Evolutionary conservation across 2,797 vertebrate genomes (phyloP), one percentile per base, ranked within the genome.

Genomic region (Garrulus glandarius): DNA sequence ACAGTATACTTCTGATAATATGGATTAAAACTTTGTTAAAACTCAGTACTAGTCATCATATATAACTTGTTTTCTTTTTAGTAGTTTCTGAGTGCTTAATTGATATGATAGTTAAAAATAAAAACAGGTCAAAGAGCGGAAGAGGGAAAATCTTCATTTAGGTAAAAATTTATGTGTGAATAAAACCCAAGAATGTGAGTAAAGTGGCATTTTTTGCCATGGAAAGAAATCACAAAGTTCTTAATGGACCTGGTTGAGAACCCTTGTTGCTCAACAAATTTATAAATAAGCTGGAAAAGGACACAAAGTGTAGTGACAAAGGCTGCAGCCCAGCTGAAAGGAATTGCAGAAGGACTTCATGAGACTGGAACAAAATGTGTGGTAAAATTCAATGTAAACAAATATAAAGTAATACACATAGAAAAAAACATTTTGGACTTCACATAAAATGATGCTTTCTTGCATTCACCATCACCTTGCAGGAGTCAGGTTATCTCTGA

Each of bases 191-290:
- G 22, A 68, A 52, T 27, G 5, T 49, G 3, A 57, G 11, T 53
- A 76, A 77, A 77, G 21, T 74, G 3, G 7, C 37, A 10, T 21
- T 64, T 79, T 47, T 86, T 83, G 1, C 27, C 26, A 27, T 13
- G 13, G 30, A 74, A 84, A 69, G 23, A 83, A 61, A 53, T 50
- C 9, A 63, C 8, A 15, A 36, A 34, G 5, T 46, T 80, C 18
- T 41, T 65, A 37, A 80, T 27, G 27, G 19, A 43, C 5, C 9
- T 69, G 11, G 3, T 9, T 41, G 69, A 60, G 3, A 72, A 49
- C 1, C 0, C 2, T 37, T 4, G 1, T 34, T 76, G 23, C 65
- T 57, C 69, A 91, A 46, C 1, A 39, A n/a, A 27, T 24, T 43
- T 56, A 80, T 57, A 83, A 80, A 80, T 49, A 74, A 77, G 4